Conservation (phyloP, 2,888 invertebrate species). For the Caenorhabditis sp. region DNA sequence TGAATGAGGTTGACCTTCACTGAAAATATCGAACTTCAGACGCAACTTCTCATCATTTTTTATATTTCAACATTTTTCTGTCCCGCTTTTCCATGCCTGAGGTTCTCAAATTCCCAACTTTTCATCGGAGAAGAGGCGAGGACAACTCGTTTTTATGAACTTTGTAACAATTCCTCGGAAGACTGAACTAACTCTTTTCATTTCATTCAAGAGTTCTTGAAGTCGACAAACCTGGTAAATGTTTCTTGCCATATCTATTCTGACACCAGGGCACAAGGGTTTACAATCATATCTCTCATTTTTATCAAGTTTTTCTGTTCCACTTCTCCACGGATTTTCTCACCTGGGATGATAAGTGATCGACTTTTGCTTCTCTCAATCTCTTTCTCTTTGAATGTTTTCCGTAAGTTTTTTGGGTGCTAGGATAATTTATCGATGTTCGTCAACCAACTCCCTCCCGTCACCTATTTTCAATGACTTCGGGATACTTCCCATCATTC, state of each 20-base stretch:
- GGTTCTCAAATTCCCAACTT: slow-evolving; percentile 30
- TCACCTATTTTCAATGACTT: slow-evolving; percentile 46
- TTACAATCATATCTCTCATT: slow-evolving; percentile 18
- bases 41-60: slow-evolving; percentile 6
- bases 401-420: slow-evolving; percentile 14
- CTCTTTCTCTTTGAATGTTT: slow-evolving; percentile 12
- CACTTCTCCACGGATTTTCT: slow-evolving; percentile 22
- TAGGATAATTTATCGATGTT: slow-evolving; percentile 49
- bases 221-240: slow-evolving; percentile 32
- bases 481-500: slow-evolving; percentile 17
- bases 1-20: slow-evolving; percentile 56
- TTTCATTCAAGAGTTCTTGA: slow-evolving; percentile 12
- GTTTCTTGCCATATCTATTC: slow-evolving; percentile 33
- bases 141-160: slow-evolving; percentile 54
- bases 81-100: slow-evolving; percentile 24
- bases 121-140: not conserved
- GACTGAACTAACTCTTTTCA: slow-evolving; percentile 15
- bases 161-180: slow-evolving; percentile 43
- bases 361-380: slow-evolving; percentile 5
- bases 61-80: slow-evolving; percentile 28
- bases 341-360: slow-evolving; percentile 11
- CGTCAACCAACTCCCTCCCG: slow-evolving; percentile 37
- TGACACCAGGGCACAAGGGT: slow-evolving; percentile 15
- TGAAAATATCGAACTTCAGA: not conserved
- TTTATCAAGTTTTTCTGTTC: slow-evolving; percentile 27